Percentiles rank a stretch among this genome's conserved stretches.
Evolutionary conservation across 2,113 vertebrate species (phyloP).

Genomic region (Gorsachius goisagi): DNA sequence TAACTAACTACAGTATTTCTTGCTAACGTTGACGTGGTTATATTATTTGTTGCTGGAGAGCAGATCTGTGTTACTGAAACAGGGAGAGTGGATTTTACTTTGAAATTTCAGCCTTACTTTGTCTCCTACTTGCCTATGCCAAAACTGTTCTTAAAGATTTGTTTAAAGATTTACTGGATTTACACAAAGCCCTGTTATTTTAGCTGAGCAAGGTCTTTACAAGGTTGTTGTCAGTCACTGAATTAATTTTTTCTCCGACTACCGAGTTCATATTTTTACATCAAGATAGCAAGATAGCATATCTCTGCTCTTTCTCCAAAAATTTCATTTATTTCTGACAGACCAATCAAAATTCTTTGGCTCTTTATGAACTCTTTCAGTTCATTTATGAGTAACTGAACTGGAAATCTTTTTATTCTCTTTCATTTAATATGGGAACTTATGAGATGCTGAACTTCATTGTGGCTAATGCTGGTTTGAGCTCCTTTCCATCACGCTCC

Average conservation of each 20-base stretch:
- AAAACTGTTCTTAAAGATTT: conserved; percentile 15
- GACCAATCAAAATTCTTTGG: neutral
- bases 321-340: neutral
- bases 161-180: conserved; percentile 20
- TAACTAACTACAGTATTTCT: neutral
- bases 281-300: neutral
- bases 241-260: neutral
- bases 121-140: neutral
- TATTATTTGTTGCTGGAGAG: neutral
- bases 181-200: conserved; percentile 20
- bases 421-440: neutral
- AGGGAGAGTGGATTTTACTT: neutral
- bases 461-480: neutral
- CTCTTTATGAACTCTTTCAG: neutral
- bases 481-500: neutral
- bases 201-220: conserved; percentile 1
- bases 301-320: neutral
- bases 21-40: neutral
- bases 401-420: neutral
- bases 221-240: neutral
- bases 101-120: conserved; percentile 23
- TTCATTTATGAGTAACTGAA: neutral
- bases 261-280: neutral
- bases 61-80: neutral
- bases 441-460: neutral